These are phyloP conservation scores for Percopsis transmontana DNA, from an alignment of 2,113 vertebrate genomes.

Conservation along the genomic window DNA sequence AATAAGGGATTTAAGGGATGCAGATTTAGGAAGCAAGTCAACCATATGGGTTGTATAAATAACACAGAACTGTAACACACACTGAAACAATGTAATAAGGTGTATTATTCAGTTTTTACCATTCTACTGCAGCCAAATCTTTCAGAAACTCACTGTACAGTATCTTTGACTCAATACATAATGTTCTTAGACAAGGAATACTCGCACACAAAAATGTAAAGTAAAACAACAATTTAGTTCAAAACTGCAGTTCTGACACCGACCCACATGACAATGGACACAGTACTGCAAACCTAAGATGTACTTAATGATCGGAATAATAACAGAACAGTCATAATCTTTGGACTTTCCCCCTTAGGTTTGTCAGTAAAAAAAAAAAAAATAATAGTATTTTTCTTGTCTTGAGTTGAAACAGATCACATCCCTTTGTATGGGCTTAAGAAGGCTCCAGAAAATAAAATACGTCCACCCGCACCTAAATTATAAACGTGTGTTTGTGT, in stretches of 20 bases:
- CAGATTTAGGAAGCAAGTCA: too few relatives aligned
- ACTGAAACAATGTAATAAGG: constrained; percentile 47
- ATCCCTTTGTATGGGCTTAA: constrained; percentile 23
- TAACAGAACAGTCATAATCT: constrained; percentile 71
- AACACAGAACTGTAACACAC: constrained; percentile 75
- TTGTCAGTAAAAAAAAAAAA: too few relatives aligned
- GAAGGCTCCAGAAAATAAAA: constrained; percentile 25
- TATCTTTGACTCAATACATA: constrained; percentile 30
- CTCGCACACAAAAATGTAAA: constrained; percentile 41
- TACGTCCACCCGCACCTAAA: constrained; percentile 40
- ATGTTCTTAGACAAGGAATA: constrained; percentile 43
- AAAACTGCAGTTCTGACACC: constrained; percentile 16
- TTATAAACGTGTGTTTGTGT: constrained; percentile 51
- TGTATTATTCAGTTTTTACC: constrained; percentile 24
- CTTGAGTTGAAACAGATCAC: constrained; percentile 21
- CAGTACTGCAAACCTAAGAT: constrained; percentile 23
- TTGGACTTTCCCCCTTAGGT: constrained; percentile 85
- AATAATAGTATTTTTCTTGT: constrained; percentile 73
- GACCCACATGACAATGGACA: constrained; percentile 11
- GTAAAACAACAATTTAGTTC: not conserved
- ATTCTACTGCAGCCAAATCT: constrained; percentile 24
- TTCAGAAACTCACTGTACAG: constrained; percentile 34
- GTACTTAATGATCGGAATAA: constrained; percentile 59
- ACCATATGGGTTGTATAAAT: constrained; percentile 73
- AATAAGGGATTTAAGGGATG: too few relatives aligned